Base-by-base conservation (phyloP, 1,140 invertebrate species). In the Pseudobourletiella spinata region DNA sequence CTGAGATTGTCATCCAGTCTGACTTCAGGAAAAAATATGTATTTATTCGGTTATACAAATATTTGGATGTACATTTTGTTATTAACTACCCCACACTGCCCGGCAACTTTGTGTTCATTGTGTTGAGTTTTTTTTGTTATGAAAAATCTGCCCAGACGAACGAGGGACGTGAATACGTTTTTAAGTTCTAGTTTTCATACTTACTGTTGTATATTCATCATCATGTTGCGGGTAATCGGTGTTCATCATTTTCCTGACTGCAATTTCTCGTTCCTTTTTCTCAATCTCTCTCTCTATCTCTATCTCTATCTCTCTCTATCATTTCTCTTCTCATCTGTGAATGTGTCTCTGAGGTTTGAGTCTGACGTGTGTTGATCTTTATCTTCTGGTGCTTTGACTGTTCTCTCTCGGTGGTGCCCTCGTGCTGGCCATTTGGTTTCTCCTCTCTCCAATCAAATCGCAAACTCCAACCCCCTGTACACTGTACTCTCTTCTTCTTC, bases 371-470 rank as follows among this genome's bases (percentile, higher is more conserved):
- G 57, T 59, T 59, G 51, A 63, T 63, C 48, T 55, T 61, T 62
- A 51, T 67, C 59, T 39, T 67, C 55, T 64, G 66, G 62, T 67
- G 66, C 66, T 67, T 67, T 67, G 61, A 67, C 59, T 64, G 66
- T 67, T 67, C 68, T 66, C 64, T 70, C 59, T 70, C 65, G 65
- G 65, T 70, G 68, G 63, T 67, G 63, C 63, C 65, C 64, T 63
- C 59, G 61, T 65, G 60, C 61, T 69, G 67, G 60, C 57, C 55
- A 57, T 62, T 61, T 66, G 64, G 61, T 66, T 61, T 64, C 57
- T 59, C 54, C 61, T 64, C 59, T 66, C 59, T 29, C 50, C 24
- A 65, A 58, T 48, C 43, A 61, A 57, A 43, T 52, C 20, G 29
- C 42, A 64, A 56, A 30, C 46, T 59, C 62, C 64, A 43, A 61